Conservation (phyloP, 1,140 invertebrate species). For the Pseudomyrmex gracilis region DNA sequence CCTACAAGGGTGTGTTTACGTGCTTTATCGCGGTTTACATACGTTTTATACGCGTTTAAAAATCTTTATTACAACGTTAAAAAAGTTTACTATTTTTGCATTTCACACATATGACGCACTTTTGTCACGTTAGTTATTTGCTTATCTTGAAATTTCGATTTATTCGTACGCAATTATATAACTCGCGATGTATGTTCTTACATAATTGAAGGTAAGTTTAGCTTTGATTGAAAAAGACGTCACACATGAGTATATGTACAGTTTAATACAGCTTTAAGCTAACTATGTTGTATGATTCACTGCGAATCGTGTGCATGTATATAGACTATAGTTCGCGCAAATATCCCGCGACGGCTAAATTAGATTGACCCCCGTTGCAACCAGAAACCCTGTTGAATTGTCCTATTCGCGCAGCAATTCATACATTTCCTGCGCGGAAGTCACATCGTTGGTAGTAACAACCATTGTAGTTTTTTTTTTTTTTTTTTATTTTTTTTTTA, state of each 20-base stretch:
- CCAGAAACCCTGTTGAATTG: slow-evolving; percentile 71
- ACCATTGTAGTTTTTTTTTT: background rate
- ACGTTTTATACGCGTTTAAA: background rate
- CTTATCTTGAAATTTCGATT: slow-evolving; percentile 25
- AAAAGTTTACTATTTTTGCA: background rate
- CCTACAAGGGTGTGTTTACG: no score
- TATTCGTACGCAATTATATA: background rate
- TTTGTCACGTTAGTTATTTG: background rate
- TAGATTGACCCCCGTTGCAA: slow-evolving; percentile 77
- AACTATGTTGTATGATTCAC: slow-evolving; percentile 28
- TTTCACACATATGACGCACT: background rate
- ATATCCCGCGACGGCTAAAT: slow-evolving; percentile 74
- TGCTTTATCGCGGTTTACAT: background rate
- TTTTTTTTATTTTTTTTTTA: no score
- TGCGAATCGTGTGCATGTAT: slow-evolving; percentile 5
- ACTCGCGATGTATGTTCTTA: background rate
- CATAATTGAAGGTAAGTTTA: background rate
- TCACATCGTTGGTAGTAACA: slow-evolving; percentile 48
- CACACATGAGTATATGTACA: background rate
- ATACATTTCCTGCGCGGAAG: slow-evolving; percentile 55
- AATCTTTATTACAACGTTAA: background rate
- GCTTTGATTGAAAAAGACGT: slow-evolving; percentile 15
- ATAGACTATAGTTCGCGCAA: slow-evolving; percentile 57
- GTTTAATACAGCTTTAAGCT: slow-evolving; percentile 35
- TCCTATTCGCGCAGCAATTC: slow-evolving; percentile 67